These are phyloP conservation scores for Miltochrista miniata DNA, from an alignment of 2,888 invertebrate species.

Conservation along the genomic window DNA sequence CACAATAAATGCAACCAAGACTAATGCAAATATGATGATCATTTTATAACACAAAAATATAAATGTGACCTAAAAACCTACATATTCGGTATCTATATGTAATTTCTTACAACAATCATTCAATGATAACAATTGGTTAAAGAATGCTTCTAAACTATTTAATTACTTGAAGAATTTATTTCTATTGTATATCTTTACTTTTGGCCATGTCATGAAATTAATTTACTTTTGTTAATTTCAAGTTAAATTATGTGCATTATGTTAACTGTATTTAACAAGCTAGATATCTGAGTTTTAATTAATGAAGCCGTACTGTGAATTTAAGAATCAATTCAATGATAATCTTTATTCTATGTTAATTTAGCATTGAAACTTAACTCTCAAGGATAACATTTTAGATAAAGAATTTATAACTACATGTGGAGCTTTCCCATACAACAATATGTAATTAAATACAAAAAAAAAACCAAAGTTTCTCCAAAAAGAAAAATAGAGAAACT, in stretches of 20 bases:
- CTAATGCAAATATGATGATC: no score
- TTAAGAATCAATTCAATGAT: neutral
- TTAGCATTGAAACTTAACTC: no score
- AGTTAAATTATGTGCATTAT: neutral
- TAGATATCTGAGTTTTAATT: neutral
- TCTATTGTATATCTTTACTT: neutral
- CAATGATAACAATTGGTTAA: slow-evolving; percentile 28
- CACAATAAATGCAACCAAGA: no score
- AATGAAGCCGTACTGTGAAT: neutral
- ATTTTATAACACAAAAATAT: neutral
- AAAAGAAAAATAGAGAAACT: no score
- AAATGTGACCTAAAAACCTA: slow-evolving; percentile 49
- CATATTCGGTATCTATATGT: slow-evolving; percentile 31
- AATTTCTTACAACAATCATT: slow-evolving; percentile 33
- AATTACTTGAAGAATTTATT: slow-evolving; percentile 2
- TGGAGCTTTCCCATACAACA: no score
- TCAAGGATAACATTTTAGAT: no score
- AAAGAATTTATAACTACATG: no score
- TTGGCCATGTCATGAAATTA: neutral
- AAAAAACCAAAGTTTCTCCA: no score
- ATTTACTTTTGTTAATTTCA: neutral
- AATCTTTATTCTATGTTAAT: no score
- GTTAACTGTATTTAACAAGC: neutral
- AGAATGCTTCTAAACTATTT: slow-evolving; percentile 13
- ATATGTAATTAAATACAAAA: no score